Evolutionary conservation across 2,113 vertebrate genomes (phyloP).

Genomic region (Ibidorhyncha struthersii): DNA sequence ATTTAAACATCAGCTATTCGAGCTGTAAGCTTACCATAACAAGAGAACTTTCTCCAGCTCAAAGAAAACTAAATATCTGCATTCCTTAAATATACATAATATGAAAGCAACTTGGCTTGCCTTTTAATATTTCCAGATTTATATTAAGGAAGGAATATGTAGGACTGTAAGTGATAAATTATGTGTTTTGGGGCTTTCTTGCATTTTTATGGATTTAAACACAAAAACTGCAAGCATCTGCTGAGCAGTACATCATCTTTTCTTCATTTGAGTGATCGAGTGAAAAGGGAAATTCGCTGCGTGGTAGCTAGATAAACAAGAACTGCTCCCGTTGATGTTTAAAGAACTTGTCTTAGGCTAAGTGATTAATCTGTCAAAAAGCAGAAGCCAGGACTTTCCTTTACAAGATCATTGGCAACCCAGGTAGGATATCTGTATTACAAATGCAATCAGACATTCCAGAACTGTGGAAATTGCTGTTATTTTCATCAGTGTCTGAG

Average conservation of each 20-base stretch:
- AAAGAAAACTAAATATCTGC: neutral
- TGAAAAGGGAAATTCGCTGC: neutral
- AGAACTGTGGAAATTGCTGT: neutral
- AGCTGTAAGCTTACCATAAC: neutral
- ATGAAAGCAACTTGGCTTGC: neutral
- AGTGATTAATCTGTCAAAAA: neutral
- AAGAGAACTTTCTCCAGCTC: neutral
- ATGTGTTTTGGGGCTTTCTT: neutral
- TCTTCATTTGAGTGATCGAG: neutral
- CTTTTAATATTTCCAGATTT: neutral
- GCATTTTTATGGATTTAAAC: neutral
- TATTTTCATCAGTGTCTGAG: neutral
- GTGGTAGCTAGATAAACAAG: neutral
- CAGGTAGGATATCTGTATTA: neutral
- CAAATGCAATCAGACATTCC: neutral
- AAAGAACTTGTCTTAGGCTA: neutral
- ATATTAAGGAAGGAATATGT: neutral
- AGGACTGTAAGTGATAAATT: neutral
- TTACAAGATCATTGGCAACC: neutral
- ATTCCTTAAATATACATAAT: neutral
- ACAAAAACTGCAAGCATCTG: neutral
- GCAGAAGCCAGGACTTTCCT: neutral
- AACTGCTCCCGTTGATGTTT: neutral
- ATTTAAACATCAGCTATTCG: neutral
- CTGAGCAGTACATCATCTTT: neutral